Evolutionary conservation across 2,113 vertebrate genomes (phyloP), one percentile per base, ranked within the genome.

Genomic region (Climacteris rufus): DNA sequence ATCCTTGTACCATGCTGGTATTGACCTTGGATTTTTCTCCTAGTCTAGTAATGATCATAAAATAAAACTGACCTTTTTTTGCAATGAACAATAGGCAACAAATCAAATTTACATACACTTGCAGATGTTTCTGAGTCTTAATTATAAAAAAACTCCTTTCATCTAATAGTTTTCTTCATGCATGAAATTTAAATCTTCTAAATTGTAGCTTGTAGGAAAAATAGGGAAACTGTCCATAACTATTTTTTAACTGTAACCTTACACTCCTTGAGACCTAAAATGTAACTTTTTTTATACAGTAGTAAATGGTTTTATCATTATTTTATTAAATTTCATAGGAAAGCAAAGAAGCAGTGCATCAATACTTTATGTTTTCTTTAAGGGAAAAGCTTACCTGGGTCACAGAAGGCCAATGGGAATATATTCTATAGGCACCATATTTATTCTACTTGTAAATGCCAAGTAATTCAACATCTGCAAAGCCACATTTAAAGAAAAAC

Each of bases 241-340:
- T 8, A 35, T 10, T 63, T 93, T 85, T 93, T 27, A 77, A 3
- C 19, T 84, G 47, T 63, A 49, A 85, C 15, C 30, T 86, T 79
- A 78, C 19, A 33, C 27, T 81, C 18, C 24, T 82, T 2, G 5
- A 82, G 54, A 88, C 22, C 27, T 68, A n/a, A 81, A 89, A n/a
- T 53, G 7, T 45, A 84, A 25, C 20, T 57, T 30, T 81, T 53
- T 18, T 93, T 92, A 69, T 72, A 78, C 50, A 84, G 86, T 93
- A 93, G 76, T 59, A 96, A 94, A 60, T 76, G 59, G 27, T 96
- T 97, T 94, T 87, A 69, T 66, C 69, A 87, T 90, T 91, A 93
- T 95, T 95, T 93, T 93, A 74, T 79, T 94, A 60, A 77, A 88
- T 93, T 95, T 91, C 35, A 64, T 53, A 77, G 33, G 30, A 89